Evolutionary conservation across 2,888 invertebrate species (phyloP), one percentile per base, ranked within the genome.

Genomic region (Drosophila formosana): DNA sequence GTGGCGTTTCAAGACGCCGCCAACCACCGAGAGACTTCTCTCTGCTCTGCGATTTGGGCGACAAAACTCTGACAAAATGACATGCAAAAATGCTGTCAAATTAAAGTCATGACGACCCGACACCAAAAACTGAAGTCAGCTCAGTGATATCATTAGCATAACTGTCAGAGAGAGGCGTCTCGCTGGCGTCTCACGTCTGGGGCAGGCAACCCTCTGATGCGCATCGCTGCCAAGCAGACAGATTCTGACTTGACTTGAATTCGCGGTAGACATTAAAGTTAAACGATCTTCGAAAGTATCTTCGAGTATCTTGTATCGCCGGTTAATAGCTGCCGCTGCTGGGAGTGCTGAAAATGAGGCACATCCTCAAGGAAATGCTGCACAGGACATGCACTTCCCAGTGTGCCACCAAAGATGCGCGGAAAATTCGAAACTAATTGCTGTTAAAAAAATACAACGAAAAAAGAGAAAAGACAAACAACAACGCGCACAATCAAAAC

Each of bases 21-120:
- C 66, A 56, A 4, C 9, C 53, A 30, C 7, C 58, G 4, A n/a
- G 69, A 62, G 55, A 41, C 45, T 4, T 26, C 0, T n/a, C 4
- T 18, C 32, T 11, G 23, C 25, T n/a, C 13, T 45, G 6, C 37
- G 37, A 30, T 55, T 51, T 26, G 67, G 79, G 79, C 69, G 69
- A 75, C 73, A 81, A 75, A 69, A 30, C 30, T 63, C 34, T 80
- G 75, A 80, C 80, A 75, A 79, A 79, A 66, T 89, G 89, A 88
- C 88, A 82, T 75, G 86, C 72, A 84, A 87, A 89, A 88, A 89
- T 84, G 78, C 82, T 87, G 87, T 88, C 90, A 89, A 90, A 91
- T 91, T 89, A 89, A 89, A 82, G 82, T 80, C 87, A 87, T 71
- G 74, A 66, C 65, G 57, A 56, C 18, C 50, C 64, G 64, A 30